Conservation (phyloP, 1,140 invertebrate species). For the Samia ricini region DNA sequence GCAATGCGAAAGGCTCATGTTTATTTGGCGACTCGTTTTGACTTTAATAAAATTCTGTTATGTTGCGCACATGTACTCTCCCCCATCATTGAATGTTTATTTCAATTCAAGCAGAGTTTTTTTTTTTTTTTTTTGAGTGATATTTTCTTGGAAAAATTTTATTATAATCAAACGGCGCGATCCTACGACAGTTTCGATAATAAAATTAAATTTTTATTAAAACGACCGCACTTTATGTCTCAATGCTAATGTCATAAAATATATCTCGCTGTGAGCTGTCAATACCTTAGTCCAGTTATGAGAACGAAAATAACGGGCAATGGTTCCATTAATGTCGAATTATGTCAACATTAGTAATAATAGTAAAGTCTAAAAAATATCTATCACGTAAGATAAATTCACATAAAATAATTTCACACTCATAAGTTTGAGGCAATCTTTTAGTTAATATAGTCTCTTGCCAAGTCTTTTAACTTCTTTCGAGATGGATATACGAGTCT, state of each 20-base stretch:
- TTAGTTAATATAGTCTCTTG: neutral
- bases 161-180: slow-evolving; percentile 7
- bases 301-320: neutral
- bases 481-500: neutral
- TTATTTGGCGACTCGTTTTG: slow-evolving; percentile 48
- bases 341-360: neutral
- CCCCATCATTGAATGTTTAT: slow-evolving; percentile 13
- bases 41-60: slow-evolving; percentile 49
- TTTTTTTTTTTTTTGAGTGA: slow-evolving; percentile 37
- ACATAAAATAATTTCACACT: neutral
- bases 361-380: neutral
- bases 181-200: slow-evolving; percentile 2
- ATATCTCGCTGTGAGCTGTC: slow-evolving; percentile 18
- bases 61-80: slow-evolving; percentile 46
- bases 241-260: slow-evolving; percentile 19
- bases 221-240: slow-evolving; percentile 6
- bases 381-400: neutral
- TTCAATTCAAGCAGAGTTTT: slow-evolving; percentile 21
- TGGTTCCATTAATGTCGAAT: neutral
- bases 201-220: slow-evolving; percentile 7
- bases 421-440: neutral
- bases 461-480: neutral
- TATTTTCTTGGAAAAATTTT: slow-evolving; percentile 15
- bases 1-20: slow-evolving; percentile 67
- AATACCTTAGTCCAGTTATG: slow-evolving; percentile 7